Conservation (phyloP, 2,888 invertebrate species). For the Cephus pulcher region DNA sequence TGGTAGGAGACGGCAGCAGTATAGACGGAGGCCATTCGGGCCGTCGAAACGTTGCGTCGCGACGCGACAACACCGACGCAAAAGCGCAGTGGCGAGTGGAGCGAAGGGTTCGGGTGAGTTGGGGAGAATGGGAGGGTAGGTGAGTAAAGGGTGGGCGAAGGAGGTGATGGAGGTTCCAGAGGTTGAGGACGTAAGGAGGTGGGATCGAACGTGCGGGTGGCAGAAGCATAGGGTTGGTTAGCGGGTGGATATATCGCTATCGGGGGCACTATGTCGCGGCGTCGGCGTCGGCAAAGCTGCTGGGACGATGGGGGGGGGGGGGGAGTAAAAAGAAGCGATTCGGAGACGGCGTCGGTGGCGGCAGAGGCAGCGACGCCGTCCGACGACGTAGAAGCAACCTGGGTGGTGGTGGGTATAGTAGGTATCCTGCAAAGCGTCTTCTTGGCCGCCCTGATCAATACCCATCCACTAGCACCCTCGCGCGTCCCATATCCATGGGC, state of each 20-base stretch:
- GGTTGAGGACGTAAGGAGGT: conserved; percentile 24
- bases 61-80: conserved; percentile 20
- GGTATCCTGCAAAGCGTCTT: conserved; percentile 56
- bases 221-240: conserved; percentile 52
- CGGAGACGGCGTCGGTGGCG: conserved; percentile 17
- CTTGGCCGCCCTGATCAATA: conserved; percentile 59
- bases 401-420: conserved; percentile 45
- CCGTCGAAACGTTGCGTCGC: not conserved
- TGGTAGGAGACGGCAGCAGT: not conserved
- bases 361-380: conserved; percentile 3
- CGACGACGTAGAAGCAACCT: not conserved
- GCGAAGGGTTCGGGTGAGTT: conserved; percentile 19
- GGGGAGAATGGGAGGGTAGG: conserved; percentile 6
- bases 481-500: conserved; percentile 42
- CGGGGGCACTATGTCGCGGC: conserved; percentile 62
- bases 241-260: conserved; percentile 56
- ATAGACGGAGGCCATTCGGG: not conserved
- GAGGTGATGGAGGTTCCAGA: conserved; percentile 12
- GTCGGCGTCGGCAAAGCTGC: conserved; percentile 37
- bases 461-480: conserved; percentile 43
- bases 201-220: conserved; percentile 41
- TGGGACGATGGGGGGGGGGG: conserved; percentile 19
- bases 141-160: conserved; percentile 10
- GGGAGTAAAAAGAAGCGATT: conserved; percentile 21
- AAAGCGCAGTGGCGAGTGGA: conserved; percentile 29